phyloP scores from a whole-genome alignment of 2,797 vertebrate genomes.

The Coregonus ussuriensis region DNA sequence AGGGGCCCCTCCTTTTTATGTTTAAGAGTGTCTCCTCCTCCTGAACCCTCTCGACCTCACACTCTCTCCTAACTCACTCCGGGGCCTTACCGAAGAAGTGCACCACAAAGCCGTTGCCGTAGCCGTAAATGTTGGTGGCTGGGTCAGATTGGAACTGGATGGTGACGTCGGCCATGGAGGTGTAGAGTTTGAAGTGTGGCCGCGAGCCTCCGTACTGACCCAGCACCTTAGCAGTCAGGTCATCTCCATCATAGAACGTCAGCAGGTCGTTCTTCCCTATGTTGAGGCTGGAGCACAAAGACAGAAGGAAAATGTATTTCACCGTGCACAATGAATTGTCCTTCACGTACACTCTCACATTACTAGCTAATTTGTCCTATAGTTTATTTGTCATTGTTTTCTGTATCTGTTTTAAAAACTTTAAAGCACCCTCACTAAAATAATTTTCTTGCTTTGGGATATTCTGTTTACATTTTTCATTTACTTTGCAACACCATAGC shows the following conservation, averaged over 20 bases:
- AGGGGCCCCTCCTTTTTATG: conserved; percentile 24
- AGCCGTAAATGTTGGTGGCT: conserved; percentile 83
- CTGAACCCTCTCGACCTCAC: background rate
- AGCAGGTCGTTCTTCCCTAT: conserved; percentile 86
- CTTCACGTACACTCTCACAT: background rate
- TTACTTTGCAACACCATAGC: background rate
- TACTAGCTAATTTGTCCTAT: background rate
- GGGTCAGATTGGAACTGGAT: conserved; percentile 97
- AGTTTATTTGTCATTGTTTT: background rate
- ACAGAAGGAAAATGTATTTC: conserved; percentile 1
- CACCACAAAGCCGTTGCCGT: conserved; percentile 90
- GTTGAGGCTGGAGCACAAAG: conserved; percentile 76
- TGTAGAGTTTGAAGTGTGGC: conserved; percentile 88
- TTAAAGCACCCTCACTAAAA: no score
- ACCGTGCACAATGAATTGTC: background rate
- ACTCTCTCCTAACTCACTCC: background rate
- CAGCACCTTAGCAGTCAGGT: conserved; percentile 89
- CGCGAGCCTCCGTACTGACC: conserved; percentile 87
- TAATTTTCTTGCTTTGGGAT: no score
- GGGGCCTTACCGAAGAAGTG: conserved; percentile 88
- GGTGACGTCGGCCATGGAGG: conserved; percentile 90
- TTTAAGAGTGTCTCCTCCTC: conserved; percentile 21
- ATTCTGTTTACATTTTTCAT: background rate
- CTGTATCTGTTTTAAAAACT: background rate
- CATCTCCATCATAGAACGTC: conserved; percentile 93